phyloP scores from a whole-genome alignment of 2,797 vertebrate genomes.

The Sebastes glaucus region DNA sequence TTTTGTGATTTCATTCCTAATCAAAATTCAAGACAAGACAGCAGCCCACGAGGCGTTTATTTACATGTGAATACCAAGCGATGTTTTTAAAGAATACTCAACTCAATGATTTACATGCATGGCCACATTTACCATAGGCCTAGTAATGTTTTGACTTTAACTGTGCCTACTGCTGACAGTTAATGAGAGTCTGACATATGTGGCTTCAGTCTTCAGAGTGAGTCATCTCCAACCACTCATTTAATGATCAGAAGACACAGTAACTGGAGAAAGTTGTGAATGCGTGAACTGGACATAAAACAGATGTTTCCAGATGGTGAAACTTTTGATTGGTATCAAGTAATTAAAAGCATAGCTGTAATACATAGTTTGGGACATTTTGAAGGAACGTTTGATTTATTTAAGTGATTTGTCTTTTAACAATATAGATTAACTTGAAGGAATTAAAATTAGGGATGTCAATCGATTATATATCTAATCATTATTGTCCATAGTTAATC shows the following conservation, averaged over 20 bases:
- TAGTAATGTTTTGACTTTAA: slow-evolving; percentile 23
- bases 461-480: no score
- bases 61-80: neutral
- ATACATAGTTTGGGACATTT: neutral
- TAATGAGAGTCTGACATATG: slow-evolving; percentile 47
- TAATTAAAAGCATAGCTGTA: neutral
- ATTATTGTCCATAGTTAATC: no score
- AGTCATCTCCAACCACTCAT: slow-evolving; percentile 56
- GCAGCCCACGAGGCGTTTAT: slow-evolving; percentile 17
- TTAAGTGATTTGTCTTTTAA: neutral
- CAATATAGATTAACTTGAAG: neutral
- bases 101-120: neutral
- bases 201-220: slow-evolving; percentile 29
- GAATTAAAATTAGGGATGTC: no score
- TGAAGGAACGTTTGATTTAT: neutral
- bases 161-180: slow-evolving; percentile 35
- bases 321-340: slow-evolving; percentile 35
- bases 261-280: slow-evolving; percentile 11
- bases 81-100: slow-evolving; percentile 5
- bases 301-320: slow-evolving; percentile 10
- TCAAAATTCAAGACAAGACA: slow-evolving; percentile 44
- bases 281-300: neutral
- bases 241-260: slow-evolving; percentile 31
- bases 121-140: neutral
- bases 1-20: neutral